Percentiles rank a stretch among this genome's conserved stretches.
Conservation (phyloP, 2,888 invertebrate species). For the Polia nebulosa region DNA sequence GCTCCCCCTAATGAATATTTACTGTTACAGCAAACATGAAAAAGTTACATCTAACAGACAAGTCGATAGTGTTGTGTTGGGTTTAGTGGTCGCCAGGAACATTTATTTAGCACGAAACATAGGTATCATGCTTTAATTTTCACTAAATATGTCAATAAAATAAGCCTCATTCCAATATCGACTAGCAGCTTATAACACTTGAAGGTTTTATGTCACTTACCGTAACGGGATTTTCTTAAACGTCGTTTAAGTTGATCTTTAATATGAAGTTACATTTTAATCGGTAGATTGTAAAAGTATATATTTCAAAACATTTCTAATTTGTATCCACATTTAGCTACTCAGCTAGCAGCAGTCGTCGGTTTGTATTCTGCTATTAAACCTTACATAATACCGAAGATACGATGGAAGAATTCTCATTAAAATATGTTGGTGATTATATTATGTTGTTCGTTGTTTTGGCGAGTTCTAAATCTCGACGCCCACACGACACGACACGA, state of each 20-base stretch:
- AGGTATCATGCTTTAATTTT: conserved; percentile 36
- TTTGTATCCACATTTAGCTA: conserved; percentile 29
- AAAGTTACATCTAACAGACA: conserved; percentile 80
- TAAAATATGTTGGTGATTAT: conserved; percentile 59
- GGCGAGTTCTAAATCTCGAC: conserved; percentile 76
- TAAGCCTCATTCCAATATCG: conserved; percentile 41
- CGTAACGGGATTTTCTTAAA: conserved; percentile 30
- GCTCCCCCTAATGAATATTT: conserved; percentile 84
- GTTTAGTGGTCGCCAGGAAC: conserved; percentile 39
- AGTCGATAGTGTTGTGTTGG: conserved; percentile 72
- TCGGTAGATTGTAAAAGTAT: too few relatives aligned
- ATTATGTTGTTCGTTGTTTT: conserved; percentile 72
- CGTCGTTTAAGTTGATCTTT: conserved; percentile 23
- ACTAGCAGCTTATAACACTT: conserved; percentile 43
- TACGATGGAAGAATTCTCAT: conserved; percentile 60
- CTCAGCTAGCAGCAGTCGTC: conserved; percentile 26
- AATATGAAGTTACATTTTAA: conserved; percentile 32
- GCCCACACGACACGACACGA: too few relatives aligned
- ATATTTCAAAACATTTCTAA: conserved; percentile 31
- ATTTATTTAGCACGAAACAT: conserved; percentile 47
- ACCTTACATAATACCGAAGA: conserved; percentile 62
- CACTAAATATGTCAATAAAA: conserved; percentile 34
- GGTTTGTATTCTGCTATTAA: conserved; percentile 48
- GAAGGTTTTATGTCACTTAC: conserved; percentile 32
- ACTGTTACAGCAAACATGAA: conserved; percentile 82